Percentiles rank a stretch among this genome's conserved stretches.
Evolutionary conservation across 2,888 invertebrate genomes (phyloP).

Genomic region (Clitarchus hookeri): DNA sequence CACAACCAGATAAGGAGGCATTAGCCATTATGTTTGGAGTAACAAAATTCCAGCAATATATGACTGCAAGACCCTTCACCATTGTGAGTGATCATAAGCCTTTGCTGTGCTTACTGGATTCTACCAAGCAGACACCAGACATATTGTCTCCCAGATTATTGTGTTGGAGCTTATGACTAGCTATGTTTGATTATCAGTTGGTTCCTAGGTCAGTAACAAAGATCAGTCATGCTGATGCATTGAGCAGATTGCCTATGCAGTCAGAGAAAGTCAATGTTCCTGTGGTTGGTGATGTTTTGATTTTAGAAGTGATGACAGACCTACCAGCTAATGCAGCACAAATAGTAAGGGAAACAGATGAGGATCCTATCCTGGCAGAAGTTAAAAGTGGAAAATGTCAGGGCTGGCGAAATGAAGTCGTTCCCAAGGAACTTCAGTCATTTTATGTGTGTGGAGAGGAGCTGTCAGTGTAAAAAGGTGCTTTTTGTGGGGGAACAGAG

Average conservation of each 20-base stretch:
- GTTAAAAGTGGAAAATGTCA: neutral
- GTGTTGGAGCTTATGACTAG: neutral
- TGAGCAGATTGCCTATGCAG: neutral
- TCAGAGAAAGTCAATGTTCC: neutral
- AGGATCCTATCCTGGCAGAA: neutral
- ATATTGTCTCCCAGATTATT: too few relatives aligned
- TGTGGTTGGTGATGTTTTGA: neutral
- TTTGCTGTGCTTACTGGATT: neutral
- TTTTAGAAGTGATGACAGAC: neutral
- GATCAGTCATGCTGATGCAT: neutral
- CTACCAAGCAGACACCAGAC: too few relatives aligned
- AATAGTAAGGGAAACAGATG: neutral
- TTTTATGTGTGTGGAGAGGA: neutral
- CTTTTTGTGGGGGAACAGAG: neutral
- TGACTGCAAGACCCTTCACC: neutral
- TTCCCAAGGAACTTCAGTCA: neutral
- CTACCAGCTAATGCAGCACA: neutral
- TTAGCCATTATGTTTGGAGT: slow-evolving; percentile 17
- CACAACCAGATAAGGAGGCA: neutral
- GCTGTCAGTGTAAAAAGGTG: neutral
- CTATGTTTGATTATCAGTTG: neutral
- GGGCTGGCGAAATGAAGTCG: neutral
- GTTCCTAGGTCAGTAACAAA: neutral
- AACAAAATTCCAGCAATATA: neutral
- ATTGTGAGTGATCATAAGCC: neutral